These are phyloP conservation scores for Pachydiplax longipennis DNA, from an alignment of 2,888 invertebrate genomes.

Conservation along the genomic window DNA sequence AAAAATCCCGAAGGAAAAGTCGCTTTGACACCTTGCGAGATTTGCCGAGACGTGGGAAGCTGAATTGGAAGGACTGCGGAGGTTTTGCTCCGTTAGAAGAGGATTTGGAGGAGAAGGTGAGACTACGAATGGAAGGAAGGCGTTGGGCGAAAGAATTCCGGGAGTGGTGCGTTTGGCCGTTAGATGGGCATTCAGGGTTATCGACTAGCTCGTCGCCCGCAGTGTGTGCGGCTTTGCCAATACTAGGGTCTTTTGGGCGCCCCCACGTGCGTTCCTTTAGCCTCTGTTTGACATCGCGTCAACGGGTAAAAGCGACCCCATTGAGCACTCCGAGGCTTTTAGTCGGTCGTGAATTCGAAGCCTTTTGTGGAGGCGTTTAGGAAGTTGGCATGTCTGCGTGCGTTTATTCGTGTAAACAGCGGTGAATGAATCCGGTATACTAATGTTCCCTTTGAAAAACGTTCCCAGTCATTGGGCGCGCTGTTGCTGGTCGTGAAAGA, in stretches of 20 bases:
- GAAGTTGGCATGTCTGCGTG: not conserved
- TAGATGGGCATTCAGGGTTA: slow-evolving; percentile 29
- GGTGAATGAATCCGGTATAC: too few relatives aligned
- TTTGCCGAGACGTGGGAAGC: not conserved
- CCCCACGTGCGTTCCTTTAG: not conserved
- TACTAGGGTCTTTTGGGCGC: not conserved
- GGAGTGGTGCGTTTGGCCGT: not conserved
- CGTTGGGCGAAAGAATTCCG: not conserved
- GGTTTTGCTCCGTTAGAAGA: not conserved
- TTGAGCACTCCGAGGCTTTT: not conserved
- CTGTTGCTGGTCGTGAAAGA: too few relatives aligned
- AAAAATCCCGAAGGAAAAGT: too few relatives aligned
- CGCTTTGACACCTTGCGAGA: not conserved
- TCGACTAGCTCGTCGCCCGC: not conserved
- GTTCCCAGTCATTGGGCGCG: too few relatives aligned
- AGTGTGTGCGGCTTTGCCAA: not conserved
- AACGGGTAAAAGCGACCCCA: slow-evolving; percentile 23
- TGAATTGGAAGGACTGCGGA: not conserved
- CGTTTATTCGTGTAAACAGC: not conserved
- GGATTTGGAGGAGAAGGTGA: not conserved
- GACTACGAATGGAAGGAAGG: not conserved
- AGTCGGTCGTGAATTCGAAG: not conserved
- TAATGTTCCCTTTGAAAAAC: too few relatives aligned
- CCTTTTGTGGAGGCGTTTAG: not conserved
- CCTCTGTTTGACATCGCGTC: slow-evolving; percentile 14